A percentile compares a stretch with the other conserved stretches of the same genome.
These are phyloP conservation scores for Euglossa dilemma DNA, from an alignment of 1,140 invertebrate species.

Conservation along the genomic window DNA sequence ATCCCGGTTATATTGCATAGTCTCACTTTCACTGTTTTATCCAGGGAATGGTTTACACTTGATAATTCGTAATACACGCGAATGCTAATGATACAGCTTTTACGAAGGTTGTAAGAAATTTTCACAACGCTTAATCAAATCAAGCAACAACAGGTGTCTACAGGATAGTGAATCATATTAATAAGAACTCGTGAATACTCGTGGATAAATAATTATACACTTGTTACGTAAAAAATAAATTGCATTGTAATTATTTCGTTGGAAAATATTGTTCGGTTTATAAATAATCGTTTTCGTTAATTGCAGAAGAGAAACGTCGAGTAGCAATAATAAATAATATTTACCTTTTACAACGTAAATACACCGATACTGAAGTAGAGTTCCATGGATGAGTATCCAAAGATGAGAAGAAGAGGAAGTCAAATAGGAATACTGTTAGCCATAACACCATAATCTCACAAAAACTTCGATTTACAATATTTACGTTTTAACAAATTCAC, in stretches of 20 bases:
- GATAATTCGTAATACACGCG: not conserved
- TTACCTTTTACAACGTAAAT: conserved; percentile 30
- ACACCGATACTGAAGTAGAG: not conserved
- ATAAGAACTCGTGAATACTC: not conserved
- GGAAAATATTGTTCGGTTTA: not conserved
- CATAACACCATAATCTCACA: conserved; percentile 40
- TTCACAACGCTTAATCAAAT: not conserved
- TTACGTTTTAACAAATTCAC: not conserved
- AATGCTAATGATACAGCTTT: not conserved
- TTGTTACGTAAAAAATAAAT: not conserved
- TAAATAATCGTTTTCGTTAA: not conserved
- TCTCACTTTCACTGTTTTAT: conserved; percentile 21
- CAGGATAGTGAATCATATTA: too few species aligned
- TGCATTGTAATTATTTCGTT: not conserved
- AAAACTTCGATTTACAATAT: not conserved
- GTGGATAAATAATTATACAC: not conserved
- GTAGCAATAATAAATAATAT: not conserved
- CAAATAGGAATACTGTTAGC: not conserved
- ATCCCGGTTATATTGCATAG: not conserved
- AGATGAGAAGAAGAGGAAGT: not conserved
- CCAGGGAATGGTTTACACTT: not conserved
- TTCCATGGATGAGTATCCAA: conserved; percentile 2
- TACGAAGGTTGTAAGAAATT: not conserved
- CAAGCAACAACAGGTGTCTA: not conserved
- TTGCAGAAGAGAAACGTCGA: not conserved